Conservation (phyloP, 2,797 vertebrate species). For the Sebastolobus alascanus region DNA sequence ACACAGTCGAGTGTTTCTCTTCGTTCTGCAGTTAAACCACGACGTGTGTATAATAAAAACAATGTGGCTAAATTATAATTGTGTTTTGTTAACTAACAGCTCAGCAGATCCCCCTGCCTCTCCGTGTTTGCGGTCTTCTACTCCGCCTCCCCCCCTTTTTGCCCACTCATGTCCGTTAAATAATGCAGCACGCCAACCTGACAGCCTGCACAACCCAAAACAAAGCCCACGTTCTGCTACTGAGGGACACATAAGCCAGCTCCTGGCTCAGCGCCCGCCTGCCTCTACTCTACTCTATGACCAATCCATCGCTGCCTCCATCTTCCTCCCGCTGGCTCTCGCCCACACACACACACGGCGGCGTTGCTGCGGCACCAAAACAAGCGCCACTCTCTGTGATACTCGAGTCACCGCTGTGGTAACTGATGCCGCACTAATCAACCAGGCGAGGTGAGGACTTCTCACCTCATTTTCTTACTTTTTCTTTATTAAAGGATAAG, state of each 20-base stretch:
- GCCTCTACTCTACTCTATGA: conserved; percentile 21
- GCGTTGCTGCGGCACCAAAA: conserved; percentile 25
- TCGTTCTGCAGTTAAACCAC: background rate
- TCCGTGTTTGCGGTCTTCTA: conserved; percentile 2
- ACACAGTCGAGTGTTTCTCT: background rate
- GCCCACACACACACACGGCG: conserved; percentile 15
- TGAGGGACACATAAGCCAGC: conserved; percentile 57
- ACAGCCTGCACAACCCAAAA: conserved; percentile 64
- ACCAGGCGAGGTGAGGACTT: background rate
- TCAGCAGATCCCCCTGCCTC: conserved; percentile 16
- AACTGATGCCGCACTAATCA: conserved; percentile 25
- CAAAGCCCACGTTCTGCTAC: conserved; percentile 65
- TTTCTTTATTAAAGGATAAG: background rate
- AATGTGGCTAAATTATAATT: background rate
- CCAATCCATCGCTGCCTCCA: conserved; percentile 7
- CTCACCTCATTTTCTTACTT: background rate
- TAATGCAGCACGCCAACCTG: conserved; percentile 71
- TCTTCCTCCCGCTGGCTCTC: conserved; percentile 22
- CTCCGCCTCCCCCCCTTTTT: conserved; percentile 25
- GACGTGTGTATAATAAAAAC: background rate
- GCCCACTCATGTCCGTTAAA: conserved; percentile 71
- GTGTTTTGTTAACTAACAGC: conserved; percentile 11
- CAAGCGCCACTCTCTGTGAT: conserved; percentile 24
- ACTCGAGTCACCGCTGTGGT: conserved; percentile 17
- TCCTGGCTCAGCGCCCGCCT: conserved; percentile 51